Evolutionary conservation across 2,888 invertebrate genomes (phyloP).

Genomic region (Yponomeuta sedellus): DNA sequence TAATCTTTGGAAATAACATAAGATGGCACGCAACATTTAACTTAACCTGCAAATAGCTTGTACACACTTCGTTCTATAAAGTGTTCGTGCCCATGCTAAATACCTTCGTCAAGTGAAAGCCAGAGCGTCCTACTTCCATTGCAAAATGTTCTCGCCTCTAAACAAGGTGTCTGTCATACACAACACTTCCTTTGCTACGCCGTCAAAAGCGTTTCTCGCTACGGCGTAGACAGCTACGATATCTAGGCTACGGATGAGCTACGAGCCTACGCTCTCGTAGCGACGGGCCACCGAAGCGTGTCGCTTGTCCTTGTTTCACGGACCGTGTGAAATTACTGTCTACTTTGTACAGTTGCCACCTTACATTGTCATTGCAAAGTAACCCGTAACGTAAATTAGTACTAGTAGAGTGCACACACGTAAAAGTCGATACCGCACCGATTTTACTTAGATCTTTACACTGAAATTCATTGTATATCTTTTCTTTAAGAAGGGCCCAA

Average conservation of each 20-base stretch:
- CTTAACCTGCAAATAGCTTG: no score
- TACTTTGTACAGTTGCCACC: not conserved
- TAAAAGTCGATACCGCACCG: no score
- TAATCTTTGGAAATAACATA: no score
- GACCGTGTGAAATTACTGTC: not conserved
- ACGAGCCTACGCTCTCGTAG: conserved; percentile 5
- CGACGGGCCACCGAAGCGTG: not conserved
- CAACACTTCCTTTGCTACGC: not conserved
- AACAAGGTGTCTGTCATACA: not conserved
- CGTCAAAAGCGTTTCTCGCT: conserved; percentile 25
- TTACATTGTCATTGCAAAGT: no score
- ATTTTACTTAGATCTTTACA: no score
- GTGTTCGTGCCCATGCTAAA: not conserved
- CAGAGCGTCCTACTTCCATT: not conserved
- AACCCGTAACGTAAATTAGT: no score
- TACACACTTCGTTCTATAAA: no score
- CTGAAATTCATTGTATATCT: no score
- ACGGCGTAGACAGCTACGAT: conserved; percentile 30
- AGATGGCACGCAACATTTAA: no score
- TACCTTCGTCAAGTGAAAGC: not conserved
- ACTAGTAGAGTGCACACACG: no score
- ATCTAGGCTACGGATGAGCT: conserved; percentile 14
- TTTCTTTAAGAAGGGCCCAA: no score
- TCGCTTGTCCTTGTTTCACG: not conserved
- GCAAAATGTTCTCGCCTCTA: not conserved